Conservation (phyloP, 2,797 vertebrate species). For the Spatula clypeata region DNA sequence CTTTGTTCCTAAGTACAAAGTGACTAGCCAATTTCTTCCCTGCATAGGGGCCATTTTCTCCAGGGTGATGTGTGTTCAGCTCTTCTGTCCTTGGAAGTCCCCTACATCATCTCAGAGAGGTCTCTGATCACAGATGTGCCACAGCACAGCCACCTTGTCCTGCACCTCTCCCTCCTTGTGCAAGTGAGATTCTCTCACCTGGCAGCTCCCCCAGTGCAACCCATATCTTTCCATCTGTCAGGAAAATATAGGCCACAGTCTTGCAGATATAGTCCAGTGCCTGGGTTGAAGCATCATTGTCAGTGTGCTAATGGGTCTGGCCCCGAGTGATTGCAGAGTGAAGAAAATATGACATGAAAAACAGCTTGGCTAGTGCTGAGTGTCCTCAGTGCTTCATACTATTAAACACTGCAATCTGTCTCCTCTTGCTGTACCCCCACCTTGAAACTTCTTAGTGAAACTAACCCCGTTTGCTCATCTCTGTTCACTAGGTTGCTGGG, state of each 20-base stretch:
- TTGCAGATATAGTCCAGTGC: not conserved
- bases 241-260: not conserved
- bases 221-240: not conserved
- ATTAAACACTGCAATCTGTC: not conserved
- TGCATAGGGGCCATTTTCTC: not conserved
- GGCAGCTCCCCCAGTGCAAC: not conserved
- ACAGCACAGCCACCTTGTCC: not conserved
- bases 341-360: slow-evolving; percentile 38
- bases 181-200: not conserved
- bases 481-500: not conserved
- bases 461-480: not conserved
- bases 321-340: not conserved
- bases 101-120: not conserved
- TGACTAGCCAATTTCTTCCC: not conserved
- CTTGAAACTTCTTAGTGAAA: not conserved
- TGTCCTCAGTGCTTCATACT: not conserved
- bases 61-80: not conserved
- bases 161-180: not conserved
- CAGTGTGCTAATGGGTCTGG: not conserved
- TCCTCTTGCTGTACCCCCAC: not conserved
- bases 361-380: not conserved
- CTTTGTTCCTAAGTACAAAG: not conserved
- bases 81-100: not conserved
- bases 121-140: not conserved
- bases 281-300: not conserved